Conservation (phyloP, 2,797 vertebrate species). For the Huso huso region DNA sequence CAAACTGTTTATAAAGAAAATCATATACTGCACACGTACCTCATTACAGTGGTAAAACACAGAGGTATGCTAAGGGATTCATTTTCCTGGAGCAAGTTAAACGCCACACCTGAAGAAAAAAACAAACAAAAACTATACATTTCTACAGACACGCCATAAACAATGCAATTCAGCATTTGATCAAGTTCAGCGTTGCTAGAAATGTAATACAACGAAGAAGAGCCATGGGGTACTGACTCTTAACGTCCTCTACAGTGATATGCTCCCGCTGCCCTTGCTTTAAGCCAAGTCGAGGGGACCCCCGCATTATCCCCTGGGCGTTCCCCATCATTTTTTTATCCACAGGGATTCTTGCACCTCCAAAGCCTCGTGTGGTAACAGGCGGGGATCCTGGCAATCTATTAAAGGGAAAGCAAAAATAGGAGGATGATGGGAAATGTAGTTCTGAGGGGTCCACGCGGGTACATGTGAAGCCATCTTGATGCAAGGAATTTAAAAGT, state of each 20-base stretch:
- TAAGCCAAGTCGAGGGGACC: constrained; percentile 27
- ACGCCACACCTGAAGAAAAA: constrained; percentile 55
- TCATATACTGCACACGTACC: constrained; percentile 42
- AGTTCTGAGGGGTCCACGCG: no score
- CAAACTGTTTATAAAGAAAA: background rate
- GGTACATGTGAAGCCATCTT: no score
- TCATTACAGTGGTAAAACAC: constrained; percentile 51
- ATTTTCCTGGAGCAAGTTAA: constrained; percentile 55
- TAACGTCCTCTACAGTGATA: constrained; percentile 59
- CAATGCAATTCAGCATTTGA: background rate
- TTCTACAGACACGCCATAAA: background rate
- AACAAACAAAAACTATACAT: constrained; percentile 4
- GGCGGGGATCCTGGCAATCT: background rate
- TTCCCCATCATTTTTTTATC: constrained; percentile 23
- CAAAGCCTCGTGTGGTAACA: constrained; percentile 30
- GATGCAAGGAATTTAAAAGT: no score
- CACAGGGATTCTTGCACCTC: constrained; percentile 12
- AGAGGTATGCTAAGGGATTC: constrained; percentile 42
- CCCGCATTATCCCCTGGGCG: constrained; percentile 16
- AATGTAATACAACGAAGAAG: background rate
- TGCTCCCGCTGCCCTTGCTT: constrained; percentile 34
- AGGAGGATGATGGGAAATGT: no score
- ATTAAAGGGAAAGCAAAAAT: no score
- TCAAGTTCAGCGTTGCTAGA: background rate
- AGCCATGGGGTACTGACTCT: constrained; percentile 49